Conservation (phyloP, 2,113 vertebrate genomes). For the Otocyon megalotis region DNA sequence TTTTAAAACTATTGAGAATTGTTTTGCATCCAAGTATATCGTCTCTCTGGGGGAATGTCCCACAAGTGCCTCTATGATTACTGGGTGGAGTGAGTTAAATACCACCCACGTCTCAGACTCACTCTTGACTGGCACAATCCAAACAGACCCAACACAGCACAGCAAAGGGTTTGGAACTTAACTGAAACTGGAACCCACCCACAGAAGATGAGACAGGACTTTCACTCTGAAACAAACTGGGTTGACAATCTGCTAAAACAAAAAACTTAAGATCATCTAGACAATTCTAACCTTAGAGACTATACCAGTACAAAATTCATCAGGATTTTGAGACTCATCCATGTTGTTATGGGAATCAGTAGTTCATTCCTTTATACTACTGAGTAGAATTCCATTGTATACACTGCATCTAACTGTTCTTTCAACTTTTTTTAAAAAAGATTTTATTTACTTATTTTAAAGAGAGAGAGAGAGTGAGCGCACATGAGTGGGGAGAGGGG, state of each 20-base stretch:
- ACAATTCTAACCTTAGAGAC: background rate
- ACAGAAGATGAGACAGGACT: background rate
- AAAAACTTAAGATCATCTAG: background rate
- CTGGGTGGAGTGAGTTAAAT: background rate
- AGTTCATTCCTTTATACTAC: background rate
- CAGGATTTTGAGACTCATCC: background rate
- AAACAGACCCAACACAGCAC: background rate
- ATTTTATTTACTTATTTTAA: background rate
- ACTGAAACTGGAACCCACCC: background rate
- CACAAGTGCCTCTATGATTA: background rate
- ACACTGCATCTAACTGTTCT: background rate
- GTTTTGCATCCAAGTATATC: background rate
- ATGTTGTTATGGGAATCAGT: background rate
- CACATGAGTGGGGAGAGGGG: background rate
- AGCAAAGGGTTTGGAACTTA: background rate
- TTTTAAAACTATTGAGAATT: constrained; percentile 28
- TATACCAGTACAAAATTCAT: background rate
- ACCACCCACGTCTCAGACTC: background rate
- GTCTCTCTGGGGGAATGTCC: background rate
- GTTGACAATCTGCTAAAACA: background rate
- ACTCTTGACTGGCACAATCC: background rate
- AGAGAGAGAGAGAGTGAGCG: background rate
- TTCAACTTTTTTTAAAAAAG: background rate
- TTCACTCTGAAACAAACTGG: background rate
- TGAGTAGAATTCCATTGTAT: background rate